These are phyloP conservation scores for Therioaphis trifolii DNA, from an alignment of 2,888 invertebrate genomes.

Conservation along the genomic window DNA sequence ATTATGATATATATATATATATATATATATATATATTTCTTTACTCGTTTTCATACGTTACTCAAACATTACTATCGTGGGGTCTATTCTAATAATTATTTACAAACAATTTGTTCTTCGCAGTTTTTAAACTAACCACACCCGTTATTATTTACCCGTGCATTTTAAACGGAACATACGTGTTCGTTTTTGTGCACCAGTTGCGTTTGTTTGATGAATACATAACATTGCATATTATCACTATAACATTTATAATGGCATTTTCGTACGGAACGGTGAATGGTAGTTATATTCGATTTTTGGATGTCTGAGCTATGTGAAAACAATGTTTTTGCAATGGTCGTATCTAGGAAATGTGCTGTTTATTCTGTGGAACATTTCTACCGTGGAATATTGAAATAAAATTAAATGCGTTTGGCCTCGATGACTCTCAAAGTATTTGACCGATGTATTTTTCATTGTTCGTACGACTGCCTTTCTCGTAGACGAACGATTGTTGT, in stretches of 20 bases:
- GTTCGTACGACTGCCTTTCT: too few species aligned
- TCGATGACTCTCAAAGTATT: background rate
- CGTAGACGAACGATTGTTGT: too few species aligned
- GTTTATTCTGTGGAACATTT: too few species aligned
- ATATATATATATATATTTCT: too few species aligned
- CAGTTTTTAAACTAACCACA: background rate
- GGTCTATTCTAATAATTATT: background rate
- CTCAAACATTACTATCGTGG: too few species aligned
- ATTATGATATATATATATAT: too few species aligned
- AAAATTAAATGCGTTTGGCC: background rate
- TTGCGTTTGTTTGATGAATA: background rate
- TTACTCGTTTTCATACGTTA: too few species aligned
- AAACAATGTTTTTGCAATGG: background rate
- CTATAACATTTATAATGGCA: background rate
- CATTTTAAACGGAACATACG: background rate
- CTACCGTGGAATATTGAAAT: background rate
- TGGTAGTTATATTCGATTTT: conserved; percentile 19
- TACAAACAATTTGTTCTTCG: background rate
- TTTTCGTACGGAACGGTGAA: background rate
- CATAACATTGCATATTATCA: background rate
- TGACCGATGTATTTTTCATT: background rate
- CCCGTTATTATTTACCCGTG: background rate
- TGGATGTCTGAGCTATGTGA: background rate
- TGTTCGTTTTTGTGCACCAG: background rate
- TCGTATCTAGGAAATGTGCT: background rate